Evolutionary conservation across 1,140 invertebrate species (phyloP).

Genomic region (Harpegnathos saltator): DNA sequence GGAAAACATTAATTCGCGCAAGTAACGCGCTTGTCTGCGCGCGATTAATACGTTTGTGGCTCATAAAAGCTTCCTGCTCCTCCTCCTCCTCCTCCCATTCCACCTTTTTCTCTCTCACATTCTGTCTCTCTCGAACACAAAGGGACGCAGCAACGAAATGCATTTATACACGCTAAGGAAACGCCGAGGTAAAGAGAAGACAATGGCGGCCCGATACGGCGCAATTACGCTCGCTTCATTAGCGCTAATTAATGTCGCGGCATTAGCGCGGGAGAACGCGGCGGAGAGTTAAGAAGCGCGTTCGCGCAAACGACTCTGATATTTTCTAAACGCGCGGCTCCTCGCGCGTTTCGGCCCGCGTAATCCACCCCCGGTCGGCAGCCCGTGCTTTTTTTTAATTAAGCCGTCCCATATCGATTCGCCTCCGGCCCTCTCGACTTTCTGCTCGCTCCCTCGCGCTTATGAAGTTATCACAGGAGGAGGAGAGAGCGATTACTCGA

Average conservation of each 20-base stretch:
- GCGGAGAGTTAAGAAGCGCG: conserved; percentile 44
- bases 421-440: conserved; percentile 27
- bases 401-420: conserved; percentile 42
- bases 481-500: not conserved
- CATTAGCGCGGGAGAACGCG: conserved; percentile 3
- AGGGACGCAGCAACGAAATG: no score
- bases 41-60: no score
- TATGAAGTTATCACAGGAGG: conserved; percentile 52
- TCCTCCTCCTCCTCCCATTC: no score
- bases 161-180: not conserved
- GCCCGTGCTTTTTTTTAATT: conserved; percentile 44
- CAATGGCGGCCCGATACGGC: conserved; percentile 11
- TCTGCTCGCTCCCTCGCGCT: conserved; percentile 29
- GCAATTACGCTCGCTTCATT: conserved; percentile 44
- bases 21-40: no score
- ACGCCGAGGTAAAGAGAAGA: not conserved
- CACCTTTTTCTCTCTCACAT: no score
- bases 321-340: conserved; percentile 49
- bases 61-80: no score
- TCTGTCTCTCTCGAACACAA: not conserved
- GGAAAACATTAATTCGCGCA: no score
- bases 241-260: conserved; percentile 28
- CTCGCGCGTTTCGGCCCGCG: conserved; percentile 19
- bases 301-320: conserved; percentile 29
- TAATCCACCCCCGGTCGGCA: conserved; percentile 27